Conservation (phyloP, 1,140 invertebrate genomes). For the Wasmannia auropunctata region DNA sequence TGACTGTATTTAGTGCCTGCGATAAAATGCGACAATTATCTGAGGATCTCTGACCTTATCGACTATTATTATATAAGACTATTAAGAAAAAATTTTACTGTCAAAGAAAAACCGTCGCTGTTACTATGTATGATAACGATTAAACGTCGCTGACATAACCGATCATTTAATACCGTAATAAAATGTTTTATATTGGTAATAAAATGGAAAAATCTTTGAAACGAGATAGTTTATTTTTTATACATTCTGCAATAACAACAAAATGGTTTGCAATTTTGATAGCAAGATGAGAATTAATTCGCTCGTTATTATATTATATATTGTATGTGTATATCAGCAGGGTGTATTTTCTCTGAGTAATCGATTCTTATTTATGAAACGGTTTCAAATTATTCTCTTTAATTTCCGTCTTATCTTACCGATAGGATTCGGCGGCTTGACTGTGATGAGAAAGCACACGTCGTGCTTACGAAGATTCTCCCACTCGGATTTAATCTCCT, state of each 20-base stretch:
- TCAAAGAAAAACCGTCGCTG: not conserved
- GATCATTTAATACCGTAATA: not conserved
- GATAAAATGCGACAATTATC: slow-evolving; percentile 63
- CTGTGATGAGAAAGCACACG: slow-evolving; percentile 97
- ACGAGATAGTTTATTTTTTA: not conserved
- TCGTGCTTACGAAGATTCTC: slow-evolving; percentile 98
- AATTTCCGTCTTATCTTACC: slow-evolving; percentile 85
- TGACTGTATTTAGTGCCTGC: slow-evolving; percentile 92
- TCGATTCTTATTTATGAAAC: not conserved
- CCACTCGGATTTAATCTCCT: slow-evolving; percentile 98
- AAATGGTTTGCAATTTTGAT: not conserved
- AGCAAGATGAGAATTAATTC: not conserved
- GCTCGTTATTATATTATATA: not conserved
- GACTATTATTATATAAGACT: not conserved
- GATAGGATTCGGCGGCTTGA: slow-evolving; percentile 93
- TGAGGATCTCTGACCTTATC: not conserved
- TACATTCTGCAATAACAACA: not conserved
- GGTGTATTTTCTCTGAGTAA: not conserved
- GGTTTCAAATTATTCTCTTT: slow-evolving; percentile 9
- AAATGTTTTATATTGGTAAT: not conserved
- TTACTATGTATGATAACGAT: not conserved
- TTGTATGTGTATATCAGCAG: not conserved
- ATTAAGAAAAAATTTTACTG: slow-evolving; percentile 5
- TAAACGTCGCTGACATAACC: not conserved
- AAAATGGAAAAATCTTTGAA: not conserved